Base-by-base conservation (phyloP, 2,797 vertebrate genomes). In the Enteromius trimaculatus region DNA sequence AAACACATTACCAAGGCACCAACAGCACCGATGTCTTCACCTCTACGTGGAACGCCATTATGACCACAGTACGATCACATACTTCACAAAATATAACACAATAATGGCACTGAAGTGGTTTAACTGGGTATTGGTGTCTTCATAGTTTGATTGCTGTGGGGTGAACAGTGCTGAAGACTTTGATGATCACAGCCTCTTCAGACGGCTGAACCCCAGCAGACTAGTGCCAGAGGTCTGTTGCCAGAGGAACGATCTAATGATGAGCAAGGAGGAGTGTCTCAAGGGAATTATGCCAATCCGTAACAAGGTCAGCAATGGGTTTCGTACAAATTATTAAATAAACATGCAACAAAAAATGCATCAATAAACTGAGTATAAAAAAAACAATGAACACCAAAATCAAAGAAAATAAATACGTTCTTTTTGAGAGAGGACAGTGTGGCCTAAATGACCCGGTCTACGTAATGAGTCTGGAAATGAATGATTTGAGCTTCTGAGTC, bases 21-120 rank as follows among this genome's bases (percentile, higher is more conserved):
- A 98, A 97, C 0, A 94, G 94, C 91, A 96, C 95, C 0, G 96
- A 98, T 0, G 92, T 96, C 90, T 97, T 98, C 86, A 96, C 96
- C 0, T 93, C 95, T 87, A 97, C 96, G 2, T 98, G 97, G 97
- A 98, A 98, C 86, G 95, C 96, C 0, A 95, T 97, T 88, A 98
- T 98, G 97, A 95, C 94, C 90, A 96, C 96, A 21, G 97, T 98
- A 90, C 92, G 93, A 90, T 42, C 13, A 53, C n/a, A 1, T 21
- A 1, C 23, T 42, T 6, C 19, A 26, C 17, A 65, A 65, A 65
- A 65, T 65, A 19, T 65, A 65, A 31, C 29, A 65, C 16, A 44
- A 49, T 84, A 70, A 58, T n/a, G 23, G 16, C 69, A 64, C 70
- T 79, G 13, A 62, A 65, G 26, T 26, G 2, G 3, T 71, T 66